phyloP scores from a whole-genome alignment of 2,113 vertebrate genomes.

The Cyanoderma ruficeps region DNA sequence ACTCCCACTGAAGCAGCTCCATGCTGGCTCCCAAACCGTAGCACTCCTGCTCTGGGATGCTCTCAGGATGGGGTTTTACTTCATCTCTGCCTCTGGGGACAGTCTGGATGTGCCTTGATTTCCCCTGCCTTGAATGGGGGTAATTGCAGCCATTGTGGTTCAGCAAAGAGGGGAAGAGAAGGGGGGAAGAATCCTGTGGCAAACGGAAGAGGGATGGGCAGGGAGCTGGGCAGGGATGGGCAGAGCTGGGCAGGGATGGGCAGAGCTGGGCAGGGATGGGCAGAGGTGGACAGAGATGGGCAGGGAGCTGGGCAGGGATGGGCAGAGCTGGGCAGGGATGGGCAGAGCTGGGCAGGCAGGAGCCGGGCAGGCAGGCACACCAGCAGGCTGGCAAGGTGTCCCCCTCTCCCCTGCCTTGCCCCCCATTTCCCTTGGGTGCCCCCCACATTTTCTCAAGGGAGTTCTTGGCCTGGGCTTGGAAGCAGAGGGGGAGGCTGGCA shows the following conservation, averaged over 20 bases:
- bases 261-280: no score
- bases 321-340: not conserved
- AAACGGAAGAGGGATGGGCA: not conserved
- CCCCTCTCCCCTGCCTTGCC: not conserved
- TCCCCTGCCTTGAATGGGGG: not conserved
- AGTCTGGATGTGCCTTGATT: not conserved
- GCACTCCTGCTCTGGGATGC: not conserved
- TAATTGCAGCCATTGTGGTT: not conserved
- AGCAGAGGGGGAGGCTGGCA: not conserved
- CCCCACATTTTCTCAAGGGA: not conserved
- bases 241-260: no score
- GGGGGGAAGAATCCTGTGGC: accelerated
- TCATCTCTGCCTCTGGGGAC: not conserved
- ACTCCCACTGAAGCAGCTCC: not conserved
- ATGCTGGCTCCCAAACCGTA: not conserved
- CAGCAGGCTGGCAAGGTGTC: not conserved
- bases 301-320: no score
- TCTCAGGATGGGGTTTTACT: not conserved
- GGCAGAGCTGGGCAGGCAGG: not conserved
- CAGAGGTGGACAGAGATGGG: no score
- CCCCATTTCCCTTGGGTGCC: not conserved
- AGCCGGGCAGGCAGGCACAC: not conserved
- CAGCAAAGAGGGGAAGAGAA: no score
- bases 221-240: not conserved
- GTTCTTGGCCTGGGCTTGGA: not conserved